Percentiles rank a stretch among this genome's conserved stretches.
These are phyloP conservation scores for Stomatorhinus ivindoensis DNA, from an alignment of 2,113 vertebrate genomes.

Conservation along the genomic window DNA sequence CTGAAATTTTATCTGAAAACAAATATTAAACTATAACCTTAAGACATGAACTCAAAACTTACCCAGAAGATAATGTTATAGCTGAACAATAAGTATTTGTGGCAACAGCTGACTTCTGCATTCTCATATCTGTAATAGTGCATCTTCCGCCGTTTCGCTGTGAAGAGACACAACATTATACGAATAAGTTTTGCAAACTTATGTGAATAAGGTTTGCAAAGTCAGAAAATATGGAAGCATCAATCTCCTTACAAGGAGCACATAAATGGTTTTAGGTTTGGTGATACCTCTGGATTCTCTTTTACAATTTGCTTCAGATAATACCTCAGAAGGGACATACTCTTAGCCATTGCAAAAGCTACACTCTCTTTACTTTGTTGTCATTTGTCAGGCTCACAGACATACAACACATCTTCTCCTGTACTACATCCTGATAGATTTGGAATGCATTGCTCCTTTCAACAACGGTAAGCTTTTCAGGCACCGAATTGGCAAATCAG, in stretches of 20 bases:
- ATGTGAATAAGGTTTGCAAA: background rate
- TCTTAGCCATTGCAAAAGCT: background rate
- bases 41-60: constrained; percentile 43
- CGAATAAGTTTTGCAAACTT: background rate
- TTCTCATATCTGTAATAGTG: constrained; percentile 21
- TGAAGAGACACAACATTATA: background rate
- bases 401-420: background rate
- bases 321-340: background rate
- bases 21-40: background rate
- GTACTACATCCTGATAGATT: background rate
- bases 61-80: constrained; percentile 98
- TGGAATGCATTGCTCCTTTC: background rate
- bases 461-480: background rate
- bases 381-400: background rate
- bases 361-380: background rate
- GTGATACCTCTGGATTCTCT: background rate
- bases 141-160: constrained; percentile 1
- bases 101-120: constrained; percentile 70
- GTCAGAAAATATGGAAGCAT: background rate
- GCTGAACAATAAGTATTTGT: constrained; percentile 94
- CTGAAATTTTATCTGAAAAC: background rate
- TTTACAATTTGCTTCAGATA: background rate
- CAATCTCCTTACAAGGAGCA: background rate
- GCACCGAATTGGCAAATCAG: background rate
- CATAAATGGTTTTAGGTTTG: background rate